phyloP scores from a whole-genome alignment of 2,888 invertebrate species.

The Chromoteleia sp. region DNA sequence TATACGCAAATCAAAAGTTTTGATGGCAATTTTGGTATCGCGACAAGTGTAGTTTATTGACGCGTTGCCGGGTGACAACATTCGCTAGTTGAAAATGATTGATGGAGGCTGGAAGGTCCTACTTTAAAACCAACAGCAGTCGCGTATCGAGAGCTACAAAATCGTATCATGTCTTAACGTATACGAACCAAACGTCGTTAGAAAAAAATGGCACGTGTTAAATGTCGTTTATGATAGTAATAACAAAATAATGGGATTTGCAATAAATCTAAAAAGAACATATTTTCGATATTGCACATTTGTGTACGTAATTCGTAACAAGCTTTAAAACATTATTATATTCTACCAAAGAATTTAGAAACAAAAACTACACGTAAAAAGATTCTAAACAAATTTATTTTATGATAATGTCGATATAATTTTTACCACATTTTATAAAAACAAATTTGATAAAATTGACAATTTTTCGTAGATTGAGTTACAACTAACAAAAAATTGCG shows the following conservation, averaged over 20 bases:
- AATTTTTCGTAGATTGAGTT: no score
- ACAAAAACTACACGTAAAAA: no score
- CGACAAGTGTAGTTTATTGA: constrained; percentile 55
- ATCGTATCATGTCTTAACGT: constrained; percentile 74
- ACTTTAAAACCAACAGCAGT: constrained; percentile 69
- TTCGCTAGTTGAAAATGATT: constrained; percentile 67
- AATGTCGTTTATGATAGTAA: no score
- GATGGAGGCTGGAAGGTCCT: constrained; percentile 62
- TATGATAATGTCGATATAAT: no score
- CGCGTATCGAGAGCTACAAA: constrained; percentile 77
- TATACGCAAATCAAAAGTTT: constrained; percentile 52
- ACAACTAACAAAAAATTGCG: no score
- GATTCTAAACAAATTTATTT: no score
- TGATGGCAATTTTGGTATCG: constrained; percentile 48
- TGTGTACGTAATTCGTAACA: no score
- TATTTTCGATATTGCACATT: not conserved
- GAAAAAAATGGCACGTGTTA: constrained; percentile 79
- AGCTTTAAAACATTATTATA: no score
- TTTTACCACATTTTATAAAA: no score
- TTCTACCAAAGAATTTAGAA: no score
- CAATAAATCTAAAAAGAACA: not conserved
- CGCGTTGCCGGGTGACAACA: constrained; percentile 47
- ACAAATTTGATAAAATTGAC: no score
- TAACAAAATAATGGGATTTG: no score
- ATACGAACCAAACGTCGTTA: constrained; percentile 74